phyloP scores from a whole-genome alignment of 2,113 vertebrate genomes.

The Cebidichthys violaceus region DNA sequence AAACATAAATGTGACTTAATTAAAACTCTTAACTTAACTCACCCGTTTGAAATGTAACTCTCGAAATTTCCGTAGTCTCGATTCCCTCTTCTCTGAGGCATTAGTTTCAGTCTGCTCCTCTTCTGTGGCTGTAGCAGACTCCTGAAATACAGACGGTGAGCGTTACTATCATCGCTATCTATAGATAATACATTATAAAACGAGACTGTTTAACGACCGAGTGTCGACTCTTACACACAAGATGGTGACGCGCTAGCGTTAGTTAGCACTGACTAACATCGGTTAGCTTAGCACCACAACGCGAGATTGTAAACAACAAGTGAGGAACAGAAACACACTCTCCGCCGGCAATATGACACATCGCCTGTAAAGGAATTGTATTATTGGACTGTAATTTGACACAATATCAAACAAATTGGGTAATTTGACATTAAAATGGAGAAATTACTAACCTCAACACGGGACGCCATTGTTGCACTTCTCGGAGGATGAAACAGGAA shows the following conservation, averaged over 20 bases:
- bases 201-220: not conserved
- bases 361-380: fast-evolving
- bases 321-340: fast-evolving
- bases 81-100: conserved; percentile 87
- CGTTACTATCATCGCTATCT: not conserved
- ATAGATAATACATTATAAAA: fast-evolving
- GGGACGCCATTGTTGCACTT: conserved; percentile 77
- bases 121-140: conserved; percentile 12
- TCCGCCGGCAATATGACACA: fast-evolving
- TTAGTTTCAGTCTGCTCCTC: conserved; percentile 52
- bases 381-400: fast-evolving
- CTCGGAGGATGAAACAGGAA: conserved; percentile 20
- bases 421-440: not conserved
- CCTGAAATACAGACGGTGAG: conserved; percentile 39
- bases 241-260: not conserved
- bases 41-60: conserved; percentile 95
- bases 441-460: conserved; percentile 66
- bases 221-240: fast-evolving
- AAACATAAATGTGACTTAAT: not conserved
- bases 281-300: conserved; percentile 51
- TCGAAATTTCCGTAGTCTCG: conserved; percentile 89
- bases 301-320: conserved; percentile 2
- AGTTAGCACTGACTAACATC: conserved; percentile 14
- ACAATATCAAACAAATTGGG: fast-evolving
- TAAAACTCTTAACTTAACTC: conserved; percentile 23